These are phyloP conservation scores for Quadroppia sp. DNA, from an alignment of 2,888 invertebrate species.

Conservation along the genomic window DNA sequence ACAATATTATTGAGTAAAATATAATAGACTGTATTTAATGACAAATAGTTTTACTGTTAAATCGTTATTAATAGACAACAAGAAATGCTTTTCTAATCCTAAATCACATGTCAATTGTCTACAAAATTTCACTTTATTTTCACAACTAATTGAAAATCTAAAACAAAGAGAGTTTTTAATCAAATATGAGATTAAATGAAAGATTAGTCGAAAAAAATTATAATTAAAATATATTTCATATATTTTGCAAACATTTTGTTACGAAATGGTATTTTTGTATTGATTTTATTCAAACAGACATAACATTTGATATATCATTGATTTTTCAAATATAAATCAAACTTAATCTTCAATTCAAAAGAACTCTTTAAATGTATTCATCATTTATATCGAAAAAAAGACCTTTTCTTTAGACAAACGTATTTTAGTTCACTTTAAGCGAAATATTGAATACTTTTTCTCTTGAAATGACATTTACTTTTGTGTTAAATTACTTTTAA, in stretches of 20 bases:
- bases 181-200: too few species aligned
- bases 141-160: too few species aligned
- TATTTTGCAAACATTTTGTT: too few species aligned
- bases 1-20: background rate
- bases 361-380: background rate
- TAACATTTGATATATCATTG: too few species aligned
- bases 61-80: background rate
- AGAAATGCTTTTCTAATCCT: constrained; percentile 3
- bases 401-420: background rate
- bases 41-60: background rate
- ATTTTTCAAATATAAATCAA: background rate
- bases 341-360: background rate
- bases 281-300: too few species aligned
- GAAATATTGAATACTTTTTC: background rate
- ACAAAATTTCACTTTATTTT: background rate
- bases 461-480: background rate
- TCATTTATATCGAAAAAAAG: background rate
- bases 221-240: too few species aligned
- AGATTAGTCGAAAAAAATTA: too few species aligned
- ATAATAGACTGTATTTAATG: background rate
- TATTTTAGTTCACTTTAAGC: background rate
- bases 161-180: too few species aligned
- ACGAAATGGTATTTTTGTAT: too few species aligned
- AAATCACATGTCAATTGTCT: constrained; percentile 6
- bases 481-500: background rate